These are phyloP conservation scores for Geopemphigus sp. DNA, from an alignment of 1,140 invertebrate genomes.

Conservation along the genomic window DNA sequence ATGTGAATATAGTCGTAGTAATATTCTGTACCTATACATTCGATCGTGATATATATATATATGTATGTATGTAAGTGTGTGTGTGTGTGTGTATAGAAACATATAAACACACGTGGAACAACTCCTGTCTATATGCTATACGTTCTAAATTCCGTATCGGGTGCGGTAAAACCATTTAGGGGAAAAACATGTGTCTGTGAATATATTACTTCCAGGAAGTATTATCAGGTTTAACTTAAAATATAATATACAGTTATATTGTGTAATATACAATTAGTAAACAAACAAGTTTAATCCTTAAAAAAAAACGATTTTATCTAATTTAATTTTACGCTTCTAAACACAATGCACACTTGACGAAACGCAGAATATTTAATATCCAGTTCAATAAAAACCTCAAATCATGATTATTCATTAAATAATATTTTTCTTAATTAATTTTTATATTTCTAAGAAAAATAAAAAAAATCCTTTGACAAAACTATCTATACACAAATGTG, in stretches of 20 bases:
- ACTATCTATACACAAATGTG: background rate
- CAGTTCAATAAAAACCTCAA: too few relatives aligned
- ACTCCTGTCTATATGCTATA: background rate
- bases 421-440: too few relatives aligned
- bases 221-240: background rate
- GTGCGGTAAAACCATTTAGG: constrained; percentile 4
- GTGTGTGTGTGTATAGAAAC: too few relatives aligned
- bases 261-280: background rate
- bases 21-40: background rate
- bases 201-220: background rate
- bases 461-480: too few relatives aligned
- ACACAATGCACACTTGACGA: too few relatives aligned
- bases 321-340: too few relatives aligned
- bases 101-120: background rate
- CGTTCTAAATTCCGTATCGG: background rate
- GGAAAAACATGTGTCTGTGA: background rate
- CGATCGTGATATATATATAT: background rate
- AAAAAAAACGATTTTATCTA: too few relatives aligned
- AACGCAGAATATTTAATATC: too few relatives aligned
- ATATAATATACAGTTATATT: background rate
- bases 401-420: too few relatives aligned
- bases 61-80: background rate
- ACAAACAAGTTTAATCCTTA: too few relatives aligned
- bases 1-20: background rate
- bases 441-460: too few relatives aligned